Base-by-base conservation (phyloP, 2,113 vertebrate species). In the Clarias magur region DNA sequence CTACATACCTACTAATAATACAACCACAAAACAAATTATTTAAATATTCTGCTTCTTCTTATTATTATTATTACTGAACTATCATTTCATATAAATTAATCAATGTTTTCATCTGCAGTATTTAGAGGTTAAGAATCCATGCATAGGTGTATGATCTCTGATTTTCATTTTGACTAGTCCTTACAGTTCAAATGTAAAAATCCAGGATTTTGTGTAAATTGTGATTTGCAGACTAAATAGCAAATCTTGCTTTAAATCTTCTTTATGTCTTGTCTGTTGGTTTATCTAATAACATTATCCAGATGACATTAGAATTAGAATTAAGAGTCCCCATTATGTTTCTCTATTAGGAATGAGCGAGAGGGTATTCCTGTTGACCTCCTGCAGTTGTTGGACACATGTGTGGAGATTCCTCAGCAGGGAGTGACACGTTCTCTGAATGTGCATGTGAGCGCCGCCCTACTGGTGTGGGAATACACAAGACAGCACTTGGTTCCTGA, bases 381-480 rank as follows among this genome's bases (percentile, higher is more conserved):
- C 72, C 97, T 99, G 82, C 98, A 97, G 86, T 95, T 98, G 60
- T 85, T 99, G 90, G 98, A 99, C 0, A 96, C 97, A 5, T 99
- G 98, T 7, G 98, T 99, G 92, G 97, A 99, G 93, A 99, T 99
- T 86, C 98, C 98, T 38, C 98, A 99, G 83, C 96, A 95, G 87
- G 98, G 98, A 0, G 94, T 99, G 88, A 97, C 96, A 65, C 97
- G 98, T 16, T 99, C 98, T 0, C 97, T 99, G 86, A 99, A 99
- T 0, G 98, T 99, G 38, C 98, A 99, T 0, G 98, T 99, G 81
- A 99, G 98, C 0, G 98, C 97, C 5, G 97, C 98, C n/a, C 94
- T 99, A 90, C 95, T 99, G 84, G 95, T 99, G 56, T 99, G 98
- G 98, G 98, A 99, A 65, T 99, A 99, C 72, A 98, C 97, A 0